These are phyloP conservation scores for Matsumyia berberina DNA, from an alignment of 2,888 invertebrate genomes.

Conservation along the genomic window DNA sequence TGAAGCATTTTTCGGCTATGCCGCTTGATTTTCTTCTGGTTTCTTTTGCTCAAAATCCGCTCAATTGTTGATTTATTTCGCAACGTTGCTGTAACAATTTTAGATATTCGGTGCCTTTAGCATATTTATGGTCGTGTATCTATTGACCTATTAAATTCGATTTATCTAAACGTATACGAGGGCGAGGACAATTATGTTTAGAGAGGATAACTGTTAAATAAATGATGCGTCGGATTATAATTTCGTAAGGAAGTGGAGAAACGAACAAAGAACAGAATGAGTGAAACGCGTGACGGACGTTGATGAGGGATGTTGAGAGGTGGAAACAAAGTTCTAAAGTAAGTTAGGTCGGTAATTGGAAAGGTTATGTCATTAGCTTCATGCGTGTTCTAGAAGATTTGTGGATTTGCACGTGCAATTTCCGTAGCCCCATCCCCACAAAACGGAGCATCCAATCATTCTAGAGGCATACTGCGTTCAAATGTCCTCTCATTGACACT, in stretches of 20 bases:
- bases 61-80: slow-evolving; percentile 29
- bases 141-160: slow-evolving; percentile 24
- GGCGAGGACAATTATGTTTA: slow-evolving; percentile 11
- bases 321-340: no score
- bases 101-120: slow-evolving; percentile 14
- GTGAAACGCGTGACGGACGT: neutral
- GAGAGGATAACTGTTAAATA: neutral
- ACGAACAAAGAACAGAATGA: neutral
- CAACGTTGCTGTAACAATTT: slow-evolving; percentile 17
- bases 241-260: neutral
- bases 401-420: no score
- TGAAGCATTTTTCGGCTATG: slow-evolving; percentile 6
- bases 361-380: no score
- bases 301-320: neutral
- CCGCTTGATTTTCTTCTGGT: slow-evolving; percentile 5
- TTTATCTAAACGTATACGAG: slow-evolving; percentile 15
- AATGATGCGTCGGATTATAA: slow-evolving; percentile 11
- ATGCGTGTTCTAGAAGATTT: no score
- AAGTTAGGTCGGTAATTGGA: no score
- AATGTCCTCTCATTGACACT: no score
- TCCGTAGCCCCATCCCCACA: no score
- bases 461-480: no score
- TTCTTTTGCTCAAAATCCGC: no score
- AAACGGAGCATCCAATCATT: no score
- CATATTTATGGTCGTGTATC: slow-evolving; percentile 13